Conservation (phyloP, 2,888 invertebrate species). For the Tineola bisselliella region DNA sequence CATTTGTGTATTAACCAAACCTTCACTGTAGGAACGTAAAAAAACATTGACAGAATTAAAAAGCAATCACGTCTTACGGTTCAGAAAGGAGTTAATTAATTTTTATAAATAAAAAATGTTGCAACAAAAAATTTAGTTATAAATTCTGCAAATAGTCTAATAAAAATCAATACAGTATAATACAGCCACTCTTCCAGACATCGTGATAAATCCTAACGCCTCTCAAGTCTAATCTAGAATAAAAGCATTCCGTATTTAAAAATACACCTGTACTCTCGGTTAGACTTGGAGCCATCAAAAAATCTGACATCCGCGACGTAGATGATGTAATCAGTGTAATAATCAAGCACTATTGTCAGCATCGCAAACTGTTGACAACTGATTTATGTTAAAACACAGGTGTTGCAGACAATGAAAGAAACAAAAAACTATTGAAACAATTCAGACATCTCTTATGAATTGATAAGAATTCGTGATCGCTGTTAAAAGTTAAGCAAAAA, state of each 20-base stretch:
- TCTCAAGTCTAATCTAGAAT: no score
- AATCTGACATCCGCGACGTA: slow-evolving; percentile 15
- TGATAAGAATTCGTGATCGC: slow-evolving; percentile 10
- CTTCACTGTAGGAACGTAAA: neutral
- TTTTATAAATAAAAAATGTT: neutral
- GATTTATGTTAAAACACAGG: slow-evolving; percentile 55
- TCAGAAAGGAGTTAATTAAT: neutral
- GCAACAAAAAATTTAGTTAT: neutral
- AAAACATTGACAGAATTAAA: neutral
- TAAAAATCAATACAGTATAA: neutral
- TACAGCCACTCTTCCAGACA: neutral
- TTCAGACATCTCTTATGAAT: neutral
- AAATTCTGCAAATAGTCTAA: neutral
- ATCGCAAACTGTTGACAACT: slow-evolving; percentile 54
- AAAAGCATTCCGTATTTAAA: neutral
- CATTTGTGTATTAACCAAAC: neutral
- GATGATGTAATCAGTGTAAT: slow-evolving; percentile 33
- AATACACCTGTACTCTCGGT: neutral
- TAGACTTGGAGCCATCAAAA: slow-evolving; percentile 13
- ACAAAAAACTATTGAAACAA: slow-evolving; percentile 22
- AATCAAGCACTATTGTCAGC: slow-evolving; percentile 43
- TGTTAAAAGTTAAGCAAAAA: neutral
- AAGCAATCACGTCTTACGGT: neutral
- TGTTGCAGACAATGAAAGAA: slow-evolving; percentile 43
- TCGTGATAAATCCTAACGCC: no score